A percentile compares a stretch with the other conserved stretches of the same genome.
Conservation (phyloP, 2,113 vertebrate genomes). For the Gobiocypris rarus region DNA sequence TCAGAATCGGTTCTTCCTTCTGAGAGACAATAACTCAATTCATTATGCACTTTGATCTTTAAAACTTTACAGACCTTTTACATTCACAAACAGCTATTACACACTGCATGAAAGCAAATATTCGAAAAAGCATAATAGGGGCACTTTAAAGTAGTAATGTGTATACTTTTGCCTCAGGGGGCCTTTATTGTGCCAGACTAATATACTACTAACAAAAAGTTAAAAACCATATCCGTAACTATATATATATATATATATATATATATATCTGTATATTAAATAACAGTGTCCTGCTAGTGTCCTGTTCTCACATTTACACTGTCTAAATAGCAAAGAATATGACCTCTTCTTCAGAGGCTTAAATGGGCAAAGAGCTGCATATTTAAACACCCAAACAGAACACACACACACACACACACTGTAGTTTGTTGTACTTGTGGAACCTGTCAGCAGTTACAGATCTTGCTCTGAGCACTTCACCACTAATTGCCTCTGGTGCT, state of each 20-base stretch:
- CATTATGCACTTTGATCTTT: too few species aligned
- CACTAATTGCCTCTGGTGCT: conserved; percentile 89
- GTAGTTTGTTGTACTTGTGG: conserved; percentile 54
- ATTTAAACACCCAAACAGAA: conserved; percentile 42
- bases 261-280: neutral
- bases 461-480: conserved; percentile 84
- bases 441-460: conserved; percentile 84
- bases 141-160: too few species aligned
- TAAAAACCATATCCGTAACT: too few species aligned
- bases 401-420: conserved; percentile 43
- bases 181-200: neutral
- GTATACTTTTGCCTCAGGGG: neutral
- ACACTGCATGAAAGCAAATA: too few species aligned
- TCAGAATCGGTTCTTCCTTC: too few species aligned
- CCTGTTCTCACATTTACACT: neutral
- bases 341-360: conserved; percentile 24
- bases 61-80: too few species aligned
- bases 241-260: too few species aligned
- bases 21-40: too few species aligned
- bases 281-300: neutral
- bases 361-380: conserved; percentile 21
- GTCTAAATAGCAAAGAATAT: neutral
- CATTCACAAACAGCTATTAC: too few species aligned
- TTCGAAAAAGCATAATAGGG: too few species aligned
- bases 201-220: neutral